These are phyloP conservation scores for Cirrhinus mrigala DNA, from an alignment of 2,797 vertebrate genomes.

Conservation along the genomic window DNA sequence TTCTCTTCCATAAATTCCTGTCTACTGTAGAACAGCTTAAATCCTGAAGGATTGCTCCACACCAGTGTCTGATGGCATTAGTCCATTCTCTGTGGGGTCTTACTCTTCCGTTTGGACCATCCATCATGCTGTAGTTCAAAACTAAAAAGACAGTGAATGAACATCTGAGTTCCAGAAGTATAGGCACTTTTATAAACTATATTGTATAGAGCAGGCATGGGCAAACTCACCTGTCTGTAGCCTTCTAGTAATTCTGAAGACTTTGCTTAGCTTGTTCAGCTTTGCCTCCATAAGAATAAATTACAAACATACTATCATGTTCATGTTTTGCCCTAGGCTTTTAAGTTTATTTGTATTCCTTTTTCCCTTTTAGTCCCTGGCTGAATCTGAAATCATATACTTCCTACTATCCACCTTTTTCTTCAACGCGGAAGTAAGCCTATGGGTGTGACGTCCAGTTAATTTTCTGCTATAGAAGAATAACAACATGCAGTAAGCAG, in stretches of 20 bases:
- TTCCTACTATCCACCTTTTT: no score
- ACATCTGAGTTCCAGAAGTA: not conserved
- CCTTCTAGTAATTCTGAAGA: no score
- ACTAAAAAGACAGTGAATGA: conserved; percentile 13
- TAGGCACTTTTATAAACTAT: not conserved
- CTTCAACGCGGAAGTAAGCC: no score
- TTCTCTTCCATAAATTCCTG: conserved; percentile 9
- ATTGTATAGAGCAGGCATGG: no score
- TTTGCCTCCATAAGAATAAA: not conserved
- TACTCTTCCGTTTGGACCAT: conserved; percentile 2
- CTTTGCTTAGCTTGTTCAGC: no score
- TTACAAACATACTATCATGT: not conserved
- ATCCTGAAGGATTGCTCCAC: not conserved
- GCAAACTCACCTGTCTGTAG: no score
- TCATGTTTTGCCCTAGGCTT: not conserved
- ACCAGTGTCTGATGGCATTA: conserved; percentile 10
- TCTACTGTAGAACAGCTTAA: conserved; percentile 1
- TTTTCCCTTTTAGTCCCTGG: no score
- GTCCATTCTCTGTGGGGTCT: conserved; percentile 17
- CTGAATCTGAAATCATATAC: no score
- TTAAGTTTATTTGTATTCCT: no score
- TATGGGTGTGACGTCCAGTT: no score
- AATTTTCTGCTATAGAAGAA: no score
- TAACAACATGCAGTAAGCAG: no score
- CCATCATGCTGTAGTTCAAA: not conserved